phyloP scores from a whole-genome alignment of 1,140 invertebrate genomes.

The Drosophila ogumai region DNA sequence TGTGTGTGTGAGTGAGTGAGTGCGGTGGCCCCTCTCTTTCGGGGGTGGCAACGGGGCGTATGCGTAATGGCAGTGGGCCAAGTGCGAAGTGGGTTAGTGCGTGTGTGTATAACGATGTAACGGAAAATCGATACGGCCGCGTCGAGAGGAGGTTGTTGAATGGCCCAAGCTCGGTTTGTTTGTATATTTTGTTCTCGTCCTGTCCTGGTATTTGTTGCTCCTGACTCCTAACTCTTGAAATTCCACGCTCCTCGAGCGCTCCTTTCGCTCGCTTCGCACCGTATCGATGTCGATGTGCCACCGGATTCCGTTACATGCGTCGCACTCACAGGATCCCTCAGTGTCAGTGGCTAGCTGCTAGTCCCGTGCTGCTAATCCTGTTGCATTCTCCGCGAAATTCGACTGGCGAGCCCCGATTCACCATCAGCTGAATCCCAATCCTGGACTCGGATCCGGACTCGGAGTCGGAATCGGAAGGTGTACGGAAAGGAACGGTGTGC shows the following conservation, averaged over 20 bases:
- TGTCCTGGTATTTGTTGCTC: slow-evolving; percentile 36
- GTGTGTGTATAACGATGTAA: slow-evolving; percentile 81
- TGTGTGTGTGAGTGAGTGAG: neutral
- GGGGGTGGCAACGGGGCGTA: slow-evolving; percentile 62
- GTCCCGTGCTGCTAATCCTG: slow-evolving; percentile 5
- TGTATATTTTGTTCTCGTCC: slow-evolving; percentile 16
- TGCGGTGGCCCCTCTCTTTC: slow-evolving; percentile 2
- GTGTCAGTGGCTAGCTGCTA: slow-evolving; percentile 5
- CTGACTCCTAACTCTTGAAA: neutral
- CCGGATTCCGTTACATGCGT: slow-evolving; percentile 22
- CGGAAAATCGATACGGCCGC: slow-evolving; percentile 74
- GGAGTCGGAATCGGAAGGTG: slow-evolving; percentile 27
- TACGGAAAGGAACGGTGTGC: slow-evolving; percentile 46
- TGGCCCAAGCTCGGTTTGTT: slow-evolving; percentile 41
- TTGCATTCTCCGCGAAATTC: slow-evolving; percentile 34
- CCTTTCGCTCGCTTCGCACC: neutral
- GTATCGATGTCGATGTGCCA: slow-evolving; percentile 17
- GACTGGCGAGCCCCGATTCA: slow-evolving; percentile 24
- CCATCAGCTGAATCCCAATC: slow-evolving; percentile 29
- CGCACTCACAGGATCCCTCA: neutral
- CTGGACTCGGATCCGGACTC: slow-evolving; percentile 23
- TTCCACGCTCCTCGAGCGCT: slow-evolving; percentile 16
- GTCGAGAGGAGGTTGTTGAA: slow-evolving; percentile 67
- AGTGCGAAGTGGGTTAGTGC: slow-evolving; percentile 73
- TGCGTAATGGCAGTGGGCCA: slow-evolving; percentile 61